Percentiles rank a stretch among this genome's conserved stretches.
Evolutionary conservation across 2,797 vertebrate species (phyloP).

Genomic region (Neoniphon sammara): DNA sequence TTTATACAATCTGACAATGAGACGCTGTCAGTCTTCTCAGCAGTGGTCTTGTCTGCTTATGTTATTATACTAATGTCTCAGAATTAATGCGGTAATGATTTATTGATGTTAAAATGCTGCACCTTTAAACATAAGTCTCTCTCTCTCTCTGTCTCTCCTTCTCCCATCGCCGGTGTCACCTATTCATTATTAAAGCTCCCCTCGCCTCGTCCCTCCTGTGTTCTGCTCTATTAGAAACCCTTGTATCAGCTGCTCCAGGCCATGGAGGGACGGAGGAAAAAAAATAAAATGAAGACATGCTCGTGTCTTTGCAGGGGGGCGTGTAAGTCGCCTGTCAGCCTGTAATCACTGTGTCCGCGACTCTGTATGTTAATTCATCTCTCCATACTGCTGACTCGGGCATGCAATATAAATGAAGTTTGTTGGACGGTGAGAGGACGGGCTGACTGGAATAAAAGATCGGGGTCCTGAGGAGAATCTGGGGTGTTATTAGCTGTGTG

Average conservation of each 20-base stretch:
- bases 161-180: slow-evolving; percentile 70
- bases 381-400: slow-evolving; percentile 91
- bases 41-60: background rate
- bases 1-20: too few species aligned
- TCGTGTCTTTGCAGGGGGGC: slow-evolving; percentile 91
- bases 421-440: slow-evolving; percentile 87
- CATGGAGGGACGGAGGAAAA: slow-evolving; percentile 78
- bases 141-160: slow-evolving; percentile 51
- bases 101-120: background rate
- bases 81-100: background rate
- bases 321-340: slow-evolving; percentile 93
- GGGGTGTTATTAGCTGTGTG: slow-evolving; percentile 77
- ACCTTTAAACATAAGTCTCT: slow-evolving; percentile 63
- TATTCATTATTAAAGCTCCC: slow-evolving; percentile 82
- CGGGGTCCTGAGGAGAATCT: slow-evolving; percentile 79
- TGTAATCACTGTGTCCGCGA: slow-evolving; percentile 94
- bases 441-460: slow-evolving; percentile 81
- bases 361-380: slow-evolving; percentile 93
- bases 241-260: slow-evolving; percentile 78
- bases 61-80: background rate
- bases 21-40: slow-evolving; percentile 12
- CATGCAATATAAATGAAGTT: slow-evolving; percentile 96
- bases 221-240: slow-evolving; percentile 76
- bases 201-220: slow-evolving; percentile 70
- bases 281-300: slow-evolving; percentile 84